A percentile compares a stretch with the other conserved stretches of the same genome.
phyloP scores from a whole-genome alignment of 2,888 invertebrate genomes.

The Aelia acuminata region DNA sequence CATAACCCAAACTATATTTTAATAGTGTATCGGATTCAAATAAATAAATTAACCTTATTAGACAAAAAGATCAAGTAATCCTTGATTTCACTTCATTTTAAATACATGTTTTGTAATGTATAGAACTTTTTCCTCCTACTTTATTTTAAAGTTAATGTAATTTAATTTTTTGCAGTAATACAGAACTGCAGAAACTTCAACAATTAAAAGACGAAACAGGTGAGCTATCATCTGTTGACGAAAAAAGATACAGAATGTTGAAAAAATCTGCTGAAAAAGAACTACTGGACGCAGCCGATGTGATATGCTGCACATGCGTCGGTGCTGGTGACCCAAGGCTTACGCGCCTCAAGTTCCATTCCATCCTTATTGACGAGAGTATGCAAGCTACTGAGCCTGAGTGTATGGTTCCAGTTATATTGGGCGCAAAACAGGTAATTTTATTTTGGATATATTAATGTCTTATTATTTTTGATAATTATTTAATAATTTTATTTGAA shows the following conservation, averaged over 20 bases:
- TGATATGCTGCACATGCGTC: conserved; percentile 99
- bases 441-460: no score
- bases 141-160: no score
- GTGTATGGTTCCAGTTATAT: conserved; percentile 98
- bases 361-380: conserved; percentile 96
- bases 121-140: no score
- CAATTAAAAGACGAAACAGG: conserved; percentile 98
- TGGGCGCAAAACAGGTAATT: conserved; percentile 89
- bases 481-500: no score
- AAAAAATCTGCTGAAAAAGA: conserved; percentile 93
- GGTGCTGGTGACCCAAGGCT: conserved; percentile 97
- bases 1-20: no score
- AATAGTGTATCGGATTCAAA: no score
- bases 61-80: no score
- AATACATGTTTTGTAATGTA: no score
- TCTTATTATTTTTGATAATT: no score
- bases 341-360: conserved; percentile 93
- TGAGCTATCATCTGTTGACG: conserved; percentile 95
- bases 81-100: no score
- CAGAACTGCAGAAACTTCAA: conserved; percentile 94
- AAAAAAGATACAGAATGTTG: conserved; percentile 90
- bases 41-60: no score
- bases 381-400: conserved; percentile 98
- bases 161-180: conserved; percentile 70
- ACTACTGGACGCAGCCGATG: conserved; percentile 94